These are phyloP conservation scores for Macrosteles quadrilineatus DNA, from an alignment of 1,140 invertebrate genomes.

Conservation along the genomic window DNA sequence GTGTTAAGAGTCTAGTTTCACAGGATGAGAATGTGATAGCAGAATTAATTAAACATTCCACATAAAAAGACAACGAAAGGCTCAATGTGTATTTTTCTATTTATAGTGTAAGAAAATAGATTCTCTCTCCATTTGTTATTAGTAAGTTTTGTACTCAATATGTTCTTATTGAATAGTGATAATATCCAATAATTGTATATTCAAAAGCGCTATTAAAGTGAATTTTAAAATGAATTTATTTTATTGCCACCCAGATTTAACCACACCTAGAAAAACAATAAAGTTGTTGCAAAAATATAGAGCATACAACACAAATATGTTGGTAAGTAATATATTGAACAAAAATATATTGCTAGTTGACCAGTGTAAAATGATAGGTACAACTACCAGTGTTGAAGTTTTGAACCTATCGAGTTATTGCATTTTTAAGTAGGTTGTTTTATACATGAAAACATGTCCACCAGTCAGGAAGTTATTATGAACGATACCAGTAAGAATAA, in stretches of 20 bases:
- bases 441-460: too few relatives aligned
- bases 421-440: too few relatives aligned
- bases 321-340: too few relatives aligned
- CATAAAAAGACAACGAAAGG: conserved; percentile 17
- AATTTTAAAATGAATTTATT: neutral
- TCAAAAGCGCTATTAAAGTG: neutral
- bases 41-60: neutral
- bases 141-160: conserved; percentile 16
- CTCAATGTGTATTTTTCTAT: conserved; percentile 18
- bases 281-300: too few relatives aligned
- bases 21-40: neutral
- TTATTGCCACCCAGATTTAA: neutral
- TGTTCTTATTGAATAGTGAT: neutral
- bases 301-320: too few relatives aligned
- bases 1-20: neutral
- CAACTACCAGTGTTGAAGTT: too few relatives aligned
- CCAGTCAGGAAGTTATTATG: too few relatives aligned
- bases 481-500: too few relatives aligned
- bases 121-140: neutral
- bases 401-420: too few relatives aligned
- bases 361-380: too few relatives aligned
- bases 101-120: neutral
- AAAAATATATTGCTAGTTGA: too few relatives aligned
- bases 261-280: too few relatives aligned
- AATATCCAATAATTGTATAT: neutral